phyloP scores from a whole-genome alignment of 2,888 invertebrate genomes.

The Smittia sp. region DNA sequence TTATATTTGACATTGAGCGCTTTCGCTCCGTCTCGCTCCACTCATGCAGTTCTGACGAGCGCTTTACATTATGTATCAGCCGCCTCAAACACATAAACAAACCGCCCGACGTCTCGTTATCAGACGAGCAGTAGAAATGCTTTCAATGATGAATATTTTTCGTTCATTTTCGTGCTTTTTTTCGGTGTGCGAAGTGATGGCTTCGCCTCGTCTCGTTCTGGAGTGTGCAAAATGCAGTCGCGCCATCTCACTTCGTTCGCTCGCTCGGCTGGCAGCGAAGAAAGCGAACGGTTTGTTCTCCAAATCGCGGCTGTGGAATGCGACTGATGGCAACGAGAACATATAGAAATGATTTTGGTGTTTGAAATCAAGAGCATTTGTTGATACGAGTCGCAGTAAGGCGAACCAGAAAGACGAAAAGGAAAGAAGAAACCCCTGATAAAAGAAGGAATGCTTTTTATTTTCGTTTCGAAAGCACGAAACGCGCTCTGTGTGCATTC shows the following conservation, averaged over 20 bases:
- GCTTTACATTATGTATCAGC: not conserved
- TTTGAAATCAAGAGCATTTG: not conserved
- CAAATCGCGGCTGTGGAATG: slow-evolving; percentile 30
- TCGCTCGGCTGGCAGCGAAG: not conserved
- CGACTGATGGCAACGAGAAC: slow-evolving; percentile 7
- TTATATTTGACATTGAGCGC: slow-evolving; percentile 23
- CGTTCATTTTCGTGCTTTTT: slow-evolving; percentile 30
- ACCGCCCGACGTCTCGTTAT: slow-evolving; percentile 20
- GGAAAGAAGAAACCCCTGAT: slow-evolving; percentile 23
- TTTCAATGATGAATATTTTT: not conserved
- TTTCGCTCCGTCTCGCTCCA: not conserved
- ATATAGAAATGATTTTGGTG: slow-evolving; percentile 11
- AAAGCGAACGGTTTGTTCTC: not conserved
- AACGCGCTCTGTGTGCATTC: slow-evolving; percentile 29
- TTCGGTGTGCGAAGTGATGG: not conserved
- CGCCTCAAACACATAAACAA: not conserved
- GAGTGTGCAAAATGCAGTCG: slow-evolving; percentile 13
- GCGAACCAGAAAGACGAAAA: slow-evolving; percentile 9
- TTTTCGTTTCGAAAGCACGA: not conserved
- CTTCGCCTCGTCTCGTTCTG: not conserved
- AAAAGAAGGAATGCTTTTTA: not conserved
- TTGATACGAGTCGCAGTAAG: slow-evolving; percentile 30
- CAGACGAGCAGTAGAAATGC: slow-evolving; percentile 10
- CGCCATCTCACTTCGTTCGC: slow-evolving; percentile 11
- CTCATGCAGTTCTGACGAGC: not conserved